phyloP scores from a whole-genome alignment of 2,888 invertebrate species.

The Ctena decussata region DNA sequence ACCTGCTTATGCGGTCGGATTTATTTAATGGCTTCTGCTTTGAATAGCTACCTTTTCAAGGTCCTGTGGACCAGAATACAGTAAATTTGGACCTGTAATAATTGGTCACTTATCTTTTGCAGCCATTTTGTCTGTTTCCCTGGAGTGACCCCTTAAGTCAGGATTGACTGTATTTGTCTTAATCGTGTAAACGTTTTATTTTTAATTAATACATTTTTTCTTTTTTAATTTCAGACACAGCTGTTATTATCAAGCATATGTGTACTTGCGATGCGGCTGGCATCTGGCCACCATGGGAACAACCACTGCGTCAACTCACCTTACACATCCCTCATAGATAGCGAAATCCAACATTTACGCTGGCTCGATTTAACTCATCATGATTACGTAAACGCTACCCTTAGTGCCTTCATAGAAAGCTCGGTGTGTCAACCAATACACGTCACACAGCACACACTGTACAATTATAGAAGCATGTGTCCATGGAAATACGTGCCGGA shows the following conservation, averaged over 20 bases:
- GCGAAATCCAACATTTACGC: constrained; percentile 42
- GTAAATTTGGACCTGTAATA: no score
- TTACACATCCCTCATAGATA: constrained; percentile 49
- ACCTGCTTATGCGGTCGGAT: no score
- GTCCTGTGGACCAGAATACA: no score
- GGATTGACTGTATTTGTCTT: no score
- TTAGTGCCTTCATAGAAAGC: constrained; percentile 35
- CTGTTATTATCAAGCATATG: background rate
- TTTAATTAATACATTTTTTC: background rate
- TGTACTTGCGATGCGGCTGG: background rate
- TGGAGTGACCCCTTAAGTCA: no score
- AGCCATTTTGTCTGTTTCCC: no score
- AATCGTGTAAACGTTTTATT: no score
- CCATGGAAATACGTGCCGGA: constrained; percentile 61
- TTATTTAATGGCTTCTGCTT: no score
- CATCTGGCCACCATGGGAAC: background rate
- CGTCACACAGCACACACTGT: constrained; percentile 32
- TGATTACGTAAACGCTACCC: constrained; percentile 52
- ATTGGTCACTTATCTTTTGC: no score
- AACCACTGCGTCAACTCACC: constrained; percentile 47
- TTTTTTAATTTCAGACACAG: background rate
- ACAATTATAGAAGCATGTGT: constrained; percentile 49
- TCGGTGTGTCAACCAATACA: constrained; percentile 18
- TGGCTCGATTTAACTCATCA: constrained; percentile 38
- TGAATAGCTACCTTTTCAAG: no score